phyloP scores from a whole-genome alignment of 2,888 invertebrate species.

The Spialia ferax region DNA sequence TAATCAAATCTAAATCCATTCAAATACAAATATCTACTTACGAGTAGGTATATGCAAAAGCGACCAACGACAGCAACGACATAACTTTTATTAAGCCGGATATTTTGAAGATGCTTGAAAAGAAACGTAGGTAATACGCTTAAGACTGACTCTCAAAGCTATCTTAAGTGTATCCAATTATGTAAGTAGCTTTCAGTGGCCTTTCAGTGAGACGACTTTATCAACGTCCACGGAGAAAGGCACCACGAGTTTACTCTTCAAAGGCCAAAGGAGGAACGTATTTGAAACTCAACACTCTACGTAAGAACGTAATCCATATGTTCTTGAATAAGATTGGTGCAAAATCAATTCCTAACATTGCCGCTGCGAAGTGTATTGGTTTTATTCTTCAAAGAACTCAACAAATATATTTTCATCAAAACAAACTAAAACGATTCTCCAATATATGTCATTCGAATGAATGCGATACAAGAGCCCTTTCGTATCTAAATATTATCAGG shows the following conservation, averaged over 20 bases:
- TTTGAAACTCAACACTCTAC: slow-evolving; percentile 17
- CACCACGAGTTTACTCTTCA: slow-evolving; percentile 22
- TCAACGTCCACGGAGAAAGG: slow-evolving; percentile 28
- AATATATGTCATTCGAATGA: slow-evolving; percentile 84
- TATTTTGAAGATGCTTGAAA: neutral
- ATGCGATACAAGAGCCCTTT: slow-evolving; percentile 71
- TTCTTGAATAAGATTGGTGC: slow-evolving; percentile 37
- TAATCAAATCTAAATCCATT: too few relatives aligned
- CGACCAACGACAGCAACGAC: too few relatives aligned
- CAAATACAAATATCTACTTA: too few relatives aligned
- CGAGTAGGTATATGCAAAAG: neutral
- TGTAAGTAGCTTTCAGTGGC: slow-evolving; percentile 38
- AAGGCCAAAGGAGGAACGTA: slow-evolving; percentile 29
- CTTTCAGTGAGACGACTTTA: slow-evolving; percentile 30
- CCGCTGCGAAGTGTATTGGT: slow-evolving; percentile 65
- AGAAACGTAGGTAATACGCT: slow-evolving; percentile 15
- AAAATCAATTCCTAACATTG: slow-evolving; percentile 64
- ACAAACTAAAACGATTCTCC: slow-evolving; percentile 74
- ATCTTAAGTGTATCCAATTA: slow-evolving; percentile 37
- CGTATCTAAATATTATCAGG: slow-evolving; percentile 76
- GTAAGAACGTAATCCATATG: slow-evolving; percentile 20
- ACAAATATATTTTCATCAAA: slow-evolving; percentile 67
- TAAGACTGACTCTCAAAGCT: slow-evolving; percentile 36
- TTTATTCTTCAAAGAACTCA: slow-evolving; percentile 71
- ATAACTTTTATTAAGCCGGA: neutral